Percentiles rank a stretch among this genome's conserved stretches.
These are phyloP conservation scores for Fragum fragum DNA, from an alignment of 2,888 invertebrate species.

Conservation along the genomic window DNA sequence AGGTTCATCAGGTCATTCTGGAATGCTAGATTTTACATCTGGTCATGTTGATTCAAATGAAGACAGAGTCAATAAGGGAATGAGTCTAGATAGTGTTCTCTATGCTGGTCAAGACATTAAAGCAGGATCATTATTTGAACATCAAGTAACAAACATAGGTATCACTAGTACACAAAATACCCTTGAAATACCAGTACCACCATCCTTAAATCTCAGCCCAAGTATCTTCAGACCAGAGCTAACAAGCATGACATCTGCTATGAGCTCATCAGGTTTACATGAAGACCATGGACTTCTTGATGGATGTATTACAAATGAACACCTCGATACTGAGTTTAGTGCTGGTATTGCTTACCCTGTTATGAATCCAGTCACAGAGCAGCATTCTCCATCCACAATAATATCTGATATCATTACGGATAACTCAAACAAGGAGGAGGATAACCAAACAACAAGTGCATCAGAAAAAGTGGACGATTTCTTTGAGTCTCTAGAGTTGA, in stretches of 20 bases:
- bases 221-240: slow-evolving; percentile 29
- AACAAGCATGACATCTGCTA: slow-evolving; percentile 4
- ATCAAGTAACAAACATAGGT: not conserved
- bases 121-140: slow-evolving; percentile 6
- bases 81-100: not conserved
- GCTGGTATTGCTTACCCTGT: slow-evolving; percentile 15
- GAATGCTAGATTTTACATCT: slow-evolving; percentile 4
- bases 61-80: not conserved
- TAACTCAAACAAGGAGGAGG: slow-evolving; percentile 19
- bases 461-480: slow-evolving; percentile 89
- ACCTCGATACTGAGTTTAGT: not conserved
- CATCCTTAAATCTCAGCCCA: slow-evolving; percentile 25
- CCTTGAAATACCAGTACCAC: slow-evolving; percentile 6
- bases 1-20: not conserved
- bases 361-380: slow-evolving; percentile 1
- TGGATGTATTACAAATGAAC: slow-evolving; percentile 29
- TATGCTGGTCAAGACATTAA: slow-evolving; percentile 1
- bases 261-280: not conserved
- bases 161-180: not conserved
- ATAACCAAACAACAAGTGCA: slow-evolving; percentile 14
- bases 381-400: not conserved
- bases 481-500: slow-evolving; percentile 91
- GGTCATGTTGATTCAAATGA: not conserved
- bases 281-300: slow-evolving; percentile 55
- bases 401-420: slow-evolving; percentile 42